phyloP scores from a whole-genome alignment of 2,113 vertebrate species.

The Alethe diademata region DNA sequence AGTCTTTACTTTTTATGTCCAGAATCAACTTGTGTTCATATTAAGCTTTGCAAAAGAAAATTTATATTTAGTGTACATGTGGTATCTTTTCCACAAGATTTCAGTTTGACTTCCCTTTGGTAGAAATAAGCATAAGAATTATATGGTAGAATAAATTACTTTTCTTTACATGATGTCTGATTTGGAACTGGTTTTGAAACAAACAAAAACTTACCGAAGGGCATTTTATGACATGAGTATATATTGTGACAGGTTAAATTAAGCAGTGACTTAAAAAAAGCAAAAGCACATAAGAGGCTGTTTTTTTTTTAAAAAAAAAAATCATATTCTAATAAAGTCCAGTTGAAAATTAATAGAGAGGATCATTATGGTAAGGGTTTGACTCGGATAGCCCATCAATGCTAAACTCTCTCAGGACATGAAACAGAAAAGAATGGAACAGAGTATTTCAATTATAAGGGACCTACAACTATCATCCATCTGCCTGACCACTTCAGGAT shows the following conservation, averaged over 20 bases:
- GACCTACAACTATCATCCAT: accelerated
- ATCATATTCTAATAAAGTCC: not conserved
- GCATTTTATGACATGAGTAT: not conserved
- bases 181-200: not conserved
- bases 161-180: not conserved
- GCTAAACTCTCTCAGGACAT: not conserved
- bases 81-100: not conserved
- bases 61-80: not conserved
- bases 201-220: not conserved
- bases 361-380: not conserved
- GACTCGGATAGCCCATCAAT: not conserved
- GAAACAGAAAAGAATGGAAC: no score
- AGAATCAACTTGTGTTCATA: not conserved
- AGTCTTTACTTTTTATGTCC: not conserved
- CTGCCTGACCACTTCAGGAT: not conserved
- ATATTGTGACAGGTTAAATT: not conserved
- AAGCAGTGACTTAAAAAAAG: not conserved
- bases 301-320: not conserved
- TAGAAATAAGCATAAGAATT: not conserved
- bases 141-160: not conserved
- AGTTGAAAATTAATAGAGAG: not conserved
- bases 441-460: not conserved
- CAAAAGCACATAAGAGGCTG: not conserved
- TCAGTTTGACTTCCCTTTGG: not conserved
- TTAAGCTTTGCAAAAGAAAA: not conserved